Base-by-base conservation (phyloP, 2,113 vertebrate species). In the Poeciliopsis retropinna region DNA sequence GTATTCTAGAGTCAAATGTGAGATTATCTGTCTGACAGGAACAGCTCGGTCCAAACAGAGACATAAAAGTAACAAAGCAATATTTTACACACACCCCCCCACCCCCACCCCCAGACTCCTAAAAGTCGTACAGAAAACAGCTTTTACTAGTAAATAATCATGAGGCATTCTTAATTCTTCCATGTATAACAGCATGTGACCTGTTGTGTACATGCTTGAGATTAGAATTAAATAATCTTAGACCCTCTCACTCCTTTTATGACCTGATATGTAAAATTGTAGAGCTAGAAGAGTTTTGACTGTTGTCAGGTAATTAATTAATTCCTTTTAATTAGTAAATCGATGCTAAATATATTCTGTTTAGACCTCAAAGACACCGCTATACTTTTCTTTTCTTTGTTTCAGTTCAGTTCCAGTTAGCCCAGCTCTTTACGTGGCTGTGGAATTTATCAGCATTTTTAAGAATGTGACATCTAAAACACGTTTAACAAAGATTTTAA, bases 361-460 rank as follows among this genome's bases (percentile, higher is more conserved):
- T 47, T 17, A 19, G 44, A 47, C 17, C 44, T 47, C 17, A 19
- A 1, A 47, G 17, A 47, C 44, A 47, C 17, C 5, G 19, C 17
- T 47, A 17, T 47, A 8, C 25, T 73, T 73, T 68, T 84, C 39
- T 83, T 32, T 79, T 84, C 39, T 83, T 32, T 79, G 70, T 66
- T 60, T 57, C 22, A 57, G 51, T 19, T 22, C 19, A 19, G 17
- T 25, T 54, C 47, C 22, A 22, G 47, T 54, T 22, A 47, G 7
- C 10, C 17, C 22, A 25, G 51, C 51, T 9, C 17, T 7, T 37
- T 57, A 10, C 10, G 22, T 19, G 44, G 17, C 5, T 19, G 44
- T n/a, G 7, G 51, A 57, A 77, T 89, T 69, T 0, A 17, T 82
- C 15, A 82, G 19, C 5, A 22, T 75, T 29, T 44, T 78, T 28